These are phyloP conservation scores for Tragelaphus buxtoni DNA, from an alignment of 2,113 vertebrate genomes.

Conservation along the genomic window DNA sequence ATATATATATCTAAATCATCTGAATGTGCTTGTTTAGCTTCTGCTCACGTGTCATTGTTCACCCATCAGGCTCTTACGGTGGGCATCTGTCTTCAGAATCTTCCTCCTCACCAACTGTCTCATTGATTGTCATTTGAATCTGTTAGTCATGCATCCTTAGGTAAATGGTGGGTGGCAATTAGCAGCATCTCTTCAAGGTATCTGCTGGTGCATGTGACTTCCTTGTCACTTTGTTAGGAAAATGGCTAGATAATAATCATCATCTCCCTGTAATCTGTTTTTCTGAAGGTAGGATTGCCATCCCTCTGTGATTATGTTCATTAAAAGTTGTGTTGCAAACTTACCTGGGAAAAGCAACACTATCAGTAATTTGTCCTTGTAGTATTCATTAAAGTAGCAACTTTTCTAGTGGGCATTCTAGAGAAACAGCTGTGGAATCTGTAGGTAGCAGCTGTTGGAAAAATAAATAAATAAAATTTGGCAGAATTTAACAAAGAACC, in stretches of 20 bases:
- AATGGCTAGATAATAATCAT: constrained; percentile 50
- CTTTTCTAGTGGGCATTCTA: background rate
- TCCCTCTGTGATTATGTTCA: constrained; percentile 48
- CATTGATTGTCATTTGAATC: constrained; percentile 72
- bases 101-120: constrained; percentile 75
- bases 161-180: constrained; percentile 78
- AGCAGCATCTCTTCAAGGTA: constrained; percentile 70
- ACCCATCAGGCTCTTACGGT: background rate
- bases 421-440: constrained; percentile 38
- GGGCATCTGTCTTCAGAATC: constrained; percentile 59
- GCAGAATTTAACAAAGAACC: background rate
- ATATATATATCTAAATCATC: background rate
- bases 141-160: constrained; percentile 75
- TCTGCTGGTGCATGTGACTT: constrained; percentile 57
- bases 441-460: background rate
- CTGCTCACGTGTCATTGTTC: constrained; percentile 25
- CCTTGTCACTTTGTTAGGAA: constrained; percentile 61
- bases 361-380: constrained; percentile 14
- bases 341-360: constrained; percentile 3
- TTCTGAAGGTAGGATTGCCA: background rate
- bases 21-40: background rate
- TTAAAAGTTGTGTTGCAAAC: constrained; percentile 43
- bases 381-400: background rate
- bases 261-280: background rate
- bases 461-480: background rate